phyloP scores from a whole-genome alignment of 2,797 vertebrate species.

The Chelon labrosus region DNA sequence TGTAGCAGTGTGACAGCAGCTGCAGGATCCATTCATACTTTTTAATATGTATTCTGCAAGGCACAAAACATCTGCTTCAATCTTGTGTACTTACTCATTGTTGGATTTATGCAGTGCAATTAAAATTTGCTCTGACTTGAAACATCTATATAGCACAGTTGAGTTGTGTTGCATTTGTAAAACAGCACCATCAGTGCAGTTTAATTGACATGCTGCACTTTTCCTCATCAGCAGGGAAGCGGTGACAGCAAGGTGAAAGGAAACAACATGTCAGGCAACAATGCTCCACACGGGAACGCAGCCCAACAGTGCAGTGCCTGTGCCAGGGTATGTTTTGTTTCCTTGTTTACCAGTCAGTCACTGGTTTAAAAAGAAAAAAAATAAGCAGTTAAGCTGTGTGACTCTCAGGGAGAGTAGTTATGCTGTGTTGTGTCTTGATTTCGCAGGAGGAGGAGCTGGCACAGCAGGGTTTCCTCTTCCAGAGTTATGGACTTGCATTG shows the following conservation, averaged over 20 bases:
- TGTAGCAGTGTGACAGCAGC: conserved; percentile 30
- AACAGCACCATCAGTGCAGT: conserved; percentile 14
- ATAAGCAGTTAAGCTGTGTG: not conserved
- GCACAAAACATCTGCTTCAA: conserved; percentile 39
- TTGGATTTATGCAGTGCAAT: conserved; percentile 12
- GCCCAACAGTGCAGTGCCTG: conserved; percentile 81
- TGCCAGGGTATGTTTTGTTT: conserved; percentile 75
- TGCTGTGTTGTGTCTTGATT: conserved; percentile 33
- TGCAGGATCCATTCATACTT: conserved; percentile 31
- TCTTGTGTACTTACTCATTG: conserved; percentile 29
- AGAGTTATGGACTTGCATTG: conserved; percentile 86
- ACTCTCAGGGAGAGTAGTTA: conserved; percentile 19
- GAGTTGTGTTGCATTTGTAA: not conserved
- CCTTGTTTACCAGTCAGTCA: conserved; percentile 19
- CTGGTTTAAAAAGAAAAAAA: not conserved
- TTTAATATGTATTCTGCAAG: conserved; percentile 44
- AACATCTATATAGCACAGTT: conserved; percentile 7
- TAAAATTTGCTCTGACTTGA: conserved; percentile 29
- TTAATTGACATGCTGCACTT: conserved; percentile 30
- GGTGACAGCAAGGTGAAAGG: conserved; percentile 79
- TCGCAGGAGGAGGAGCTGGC: conserved; percentile 90
- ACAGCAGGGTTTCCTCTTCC: conserved; percentile 88
- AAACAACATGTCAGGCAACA: conserved; percentile 74
- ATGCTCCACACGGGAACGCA: conserved; percentile 75
- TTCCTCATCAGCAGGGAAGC: conserved; percentile 65